Evolutionary conservation across 2,797 vertebrate species (phyloP).

Genomic region (Neosalanx taihuensis): DNA sequence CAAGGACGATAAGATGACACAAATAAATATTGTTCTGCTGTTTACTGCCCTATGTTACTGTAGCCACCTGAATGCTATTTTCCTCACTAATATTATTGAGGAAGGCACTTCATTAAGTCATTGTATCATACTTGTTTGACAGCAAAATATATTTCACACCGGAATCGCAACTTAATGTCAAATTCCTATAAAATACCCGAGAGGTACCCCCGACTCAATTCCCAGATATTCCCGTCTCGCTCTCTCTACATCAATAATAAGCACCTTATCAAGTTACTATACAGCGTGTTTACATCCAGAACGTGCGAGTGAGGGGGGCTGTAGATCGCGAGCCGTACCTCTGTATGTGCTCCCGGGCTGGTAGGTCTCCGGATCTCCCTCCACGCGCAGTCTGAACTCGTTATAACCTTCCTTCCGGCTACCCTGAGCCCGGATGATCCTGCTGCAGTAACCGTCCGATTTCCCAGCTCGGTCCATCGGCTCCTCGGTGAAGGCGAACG

Average conservation of each 20-base stretch:
- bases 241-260: no score
- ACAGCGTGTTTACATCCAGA: neutral
- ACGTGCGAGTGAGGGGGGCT: conserved; percentile 22
- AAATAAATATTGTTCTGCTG: no score
- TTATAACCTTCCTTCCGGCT: conserved; percentile 84
- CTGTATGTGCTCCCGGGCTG: conserved; percentile 94
- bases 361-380: conserved; percentile 93
- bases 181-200: no score
- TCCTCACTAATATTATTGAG: neutral
- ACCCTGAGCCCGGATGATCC: conserved; percentile 88
- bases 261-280: neutral
- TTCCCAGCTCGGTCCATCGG: conserved; percentile 84
- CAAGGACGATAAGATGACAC: neutral
- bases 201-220: no score
- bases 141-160: neutral
- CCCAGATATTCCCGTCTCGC: no score
- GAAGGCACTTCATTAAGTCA: neutral
- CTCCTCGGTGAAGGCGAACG: conserved; percentile 85
- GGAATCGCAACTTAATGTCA: no score
- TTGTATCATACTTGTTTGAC: neutral
- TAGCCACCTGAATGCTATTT: neutral
- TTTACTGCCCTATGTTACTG: neutral
- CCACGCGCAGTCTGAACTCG: conserved; percentile 93
- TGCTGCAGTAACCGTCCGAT: conserved; percentile 92
- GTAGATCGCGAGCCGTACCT: conserved; percentile 66